phyloP scores from a whole-genome alignment of 2,113 vertebrate genomes.

The Brachionichthys hirsutus region DNA sequence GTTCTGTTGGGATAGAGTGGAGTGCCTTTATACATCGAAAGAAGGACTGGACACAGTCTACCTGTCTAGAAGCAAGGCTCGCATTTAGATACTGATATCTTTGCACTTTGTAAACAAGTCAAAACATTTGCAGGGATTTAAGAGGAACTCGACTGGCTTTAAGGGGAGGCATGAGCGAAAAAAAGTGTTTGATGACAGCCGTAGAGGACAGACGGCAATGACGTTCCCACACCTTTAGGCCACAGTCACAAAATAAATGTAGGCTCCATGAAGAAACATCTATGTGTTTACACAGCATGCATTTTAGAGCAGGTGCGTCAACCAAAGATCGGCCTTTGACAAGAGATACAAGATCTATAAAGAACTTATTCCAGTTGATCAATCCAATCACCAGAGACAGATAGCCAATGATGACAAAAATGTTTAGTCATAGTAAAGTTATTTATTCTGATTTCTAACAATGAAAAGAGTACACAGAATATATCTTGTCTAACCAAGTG shows the following conservation, averaged over 20 bases:
- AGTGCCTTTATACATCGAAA: slow-evolving; percentile 43
- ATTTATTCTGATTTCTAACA: no score
- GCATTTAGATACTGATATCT: slow-evolving; percentile 50
- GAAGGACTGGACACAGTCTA: slow-evolving; percentile 38
- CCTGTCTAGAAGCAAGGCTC: slow-evolving; percentile 50
- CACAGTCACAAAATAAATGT: neutral
- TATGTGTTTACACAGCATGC: neutral
- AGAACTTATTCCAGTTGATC: no score
- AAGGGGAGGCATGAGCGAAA: slow-evolving; percentile 8
- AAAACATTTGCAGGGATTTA: slow-evolving; percentile 40
- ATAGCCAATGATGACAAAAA: no score
- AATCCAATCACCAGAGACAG: no score
- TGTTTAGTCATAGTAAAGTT: no score
- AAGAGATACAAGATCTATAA: no score
- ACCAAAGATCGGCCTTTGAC: no score
- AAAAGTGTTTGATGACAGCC: slow-evolving; percentile 28
- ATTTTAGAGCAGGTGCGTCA: slow-evolving; percentile 8
- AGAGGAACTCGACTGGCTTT: slow-evolving; percentile 35
- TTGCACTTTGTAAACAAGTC: slow-evolving; percentile 57
- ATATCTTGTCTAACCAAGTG: no score
- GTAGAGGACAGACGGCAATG: slow-evolving; percentile 4
- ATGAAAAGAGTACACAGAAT: no score
- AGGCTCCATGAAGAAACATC: slow-evolving; percentile 5
- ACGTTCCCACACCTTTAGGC: neutral
- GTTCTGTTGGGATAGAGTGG: slow-evolving; percentile 62